These are phyloP conservation scores for Bilobella aurantiaca DNA, from an alignment of 1,140 invertebrate genomes.

Conservation along the genomic window DNA sequence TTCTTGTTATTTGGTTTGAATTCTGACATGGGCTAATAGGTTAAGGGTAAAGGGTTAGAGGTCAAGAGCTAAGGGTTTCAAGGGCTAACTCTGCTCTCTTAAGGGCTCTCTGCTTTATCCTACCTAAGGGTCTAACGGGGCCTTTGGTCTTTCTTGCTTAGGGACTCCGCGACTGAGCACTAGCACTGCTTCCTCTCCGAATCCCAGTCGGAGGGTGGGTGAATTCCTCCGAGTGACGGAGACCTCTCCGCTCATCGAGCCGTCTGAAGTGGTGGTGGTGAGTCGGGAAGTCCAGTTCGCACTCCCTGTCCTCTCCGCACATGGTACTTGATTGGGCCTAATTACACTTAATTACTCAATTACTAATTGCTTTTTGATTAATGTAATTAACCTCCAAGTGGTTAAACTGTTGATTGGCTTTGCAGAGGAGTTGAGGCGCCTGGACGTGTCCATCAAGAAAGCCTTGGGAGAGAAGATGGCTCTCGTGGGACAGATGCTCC, in stretches of 20 bases:
- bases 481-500: conserved; percentile 59
- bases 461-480: conserved; percentile 62
- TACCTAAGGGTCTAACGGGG: too few relatives aligned
- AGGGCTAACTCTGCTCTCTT: too few relatives aligned
- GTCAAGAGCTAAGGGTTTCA: too few relatives aligned
- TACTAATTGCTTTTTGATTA: conserved; percentile 2
- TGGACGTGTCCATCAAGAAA: conserved; percentile 58
- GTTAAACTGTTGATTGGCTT: too few relatives aligned
- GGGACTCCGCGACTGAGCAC: neutral
- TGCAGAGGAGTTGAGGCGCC: conserved; percentile 57
- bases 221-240: conserved; percentile 44
- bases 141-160: too few relatives aligned
- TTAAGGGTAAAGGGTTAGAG: too few relatives aligned
- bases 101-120: too few relatives aligned
- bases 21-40: too few relatives aligned
- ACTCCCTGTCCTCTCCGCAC: conserved; percentile 64
- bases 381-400: too few relatives aligned
- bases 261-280: conserved; percentile 64
- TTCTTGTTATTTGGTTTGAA: too few relatives aligned
- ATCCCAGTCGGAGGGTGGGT: conserved; percentile 35
- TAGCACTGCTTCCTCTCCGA: conserved; percentile 19
- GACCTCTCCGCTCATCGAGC: conserved; percentile 61
- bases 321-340: conserved; percentile 48
- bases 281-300: conserved; percentile 62
- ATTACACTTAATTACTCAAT: neutral